A percentile compares a stretch with the other conserved stretches of the same genome.
Evolutionary conservation across 2,888 invertebrate species (phyloP).

Genomic region (Drosophila diplacantha): DNA sequence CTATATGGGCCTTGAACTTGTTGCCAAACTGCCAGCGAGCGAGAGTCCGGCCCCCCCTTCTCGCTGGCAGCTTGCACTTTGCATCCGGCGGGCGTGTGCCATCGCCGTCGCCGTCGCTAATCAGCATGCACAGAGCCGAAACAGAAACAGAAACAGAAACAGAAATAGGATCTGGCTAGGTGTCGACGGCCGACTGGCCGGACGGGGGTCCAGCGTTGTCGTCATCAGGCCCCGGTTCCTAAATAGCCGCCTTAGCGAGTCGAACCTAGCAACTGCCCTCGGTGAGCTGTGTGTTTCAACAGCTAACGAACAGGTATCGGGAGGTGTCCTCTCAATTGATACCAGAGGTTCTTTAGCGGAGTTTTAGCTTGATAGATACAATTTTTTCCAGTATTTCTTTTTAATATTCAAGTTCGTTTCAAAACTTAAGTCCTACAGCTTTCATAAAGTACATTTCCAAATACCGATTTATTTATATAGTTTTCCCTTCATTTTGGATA

Average conservation of each 20-base stretch:
- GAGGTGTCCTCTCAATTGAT: neutral
- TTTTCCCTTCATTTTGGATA: neutral
- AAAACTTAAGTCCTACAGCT: neutral
- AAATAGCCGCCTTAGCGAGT: slow-evolving; percentile 6
- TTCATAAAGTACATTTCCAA: too few relatives aligned
- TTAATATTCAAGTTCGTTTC: neutral
- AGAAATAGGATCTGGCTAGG: slow-evolving; percentile 15
- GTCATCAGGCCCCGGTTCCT: slow-evolving; percentile 58
- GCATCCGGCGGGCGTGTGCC: slow-evolving; percentile 32
- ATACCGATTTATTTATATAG: neutral
- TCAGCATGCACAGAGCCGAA: slow-evolving; percentile 3
- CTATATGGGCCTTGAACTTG: slow-evolving; percentile 40
- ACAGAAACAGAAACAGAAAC: neutral
- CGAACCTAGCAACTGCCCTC: slow-evolving; percentile 8
- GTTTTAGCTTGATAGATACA: neutral
- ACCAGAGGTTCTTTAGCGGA: too few relatives aligned
- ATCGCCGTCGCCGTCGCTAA: slow-evolving; percentile 13
- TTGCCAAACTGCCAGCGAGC: slow-evolving; percentile 30
- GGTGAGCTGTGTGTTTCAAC: too few relatives aligned
- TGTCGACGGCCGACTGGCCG: slow-evolving; percentile 21
- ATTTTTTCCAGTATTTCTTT: neutral
- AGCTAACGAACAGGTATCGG: neutral
- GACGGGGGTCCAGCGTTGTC: slow-evolving; percentile 18
- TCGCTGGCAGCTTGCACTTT: slow-evolving; percentile 21
- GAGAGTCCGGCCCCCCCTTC: slow-evolving; percentile 2